Evolutionary conservation across 2,113 vertebrate genomes (phyloP), one percentile per base, ranked within the genome.

Genomic region (Nothobranchius kuhntae): DNA sequence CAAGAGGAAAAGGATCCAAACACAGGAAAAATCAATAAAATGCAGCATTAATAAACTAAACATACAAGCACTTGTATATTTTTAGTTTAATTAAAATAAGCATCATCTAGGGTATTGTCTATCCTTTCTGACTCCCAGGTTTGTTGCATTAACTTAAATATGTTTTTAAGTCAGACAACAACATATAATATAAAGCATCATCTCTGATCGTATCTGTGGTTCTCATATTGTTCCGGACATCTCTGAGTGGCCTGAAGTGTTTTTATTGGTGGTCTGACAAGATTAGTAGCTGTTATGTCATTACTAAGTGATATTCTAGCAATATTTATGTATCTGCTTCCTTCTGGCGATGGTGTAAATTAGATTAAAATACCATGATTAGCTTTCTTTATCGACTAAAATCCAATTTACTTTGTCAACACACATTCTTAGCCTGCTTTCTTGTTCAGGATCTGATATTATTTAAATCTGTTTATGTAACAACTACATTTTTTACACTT

Each of bases 1-100:
- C 52, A 65, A 81, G 48, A 71, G 83, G 71, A 83, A 79, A 77
- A 81, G 67, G 59, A 77, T 72, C 71, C 44, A 86, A 89, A 85
- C 74, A 50, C 53, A 66, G 56, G 57, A 46, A 62, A 56, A 83
- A 68, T 66, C 30, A 8, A 61, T 78, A 53, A 73, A 86, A 80
- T 68, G 65, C 58, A 55, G 78, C 73, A 59, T 71, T 65, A 65
- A 77, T 78, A 63, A 84, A 76, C 57, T 35, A 73, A 84, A 66
- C 61, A 50, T 75, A 71, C 78, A 84, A 73, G 63, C 59, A 74
- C 54, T 24, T 13, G 54, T 76, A 45, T 60, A 59, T 78, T 50
- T 24, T 75, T 50, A 42, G 56, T 70, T 9, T 21, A 26, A 61
- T 17, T 9, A 52, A 60, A 74, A 56, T n/a, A 40, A 40, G 4